phyloP scores from a whole-genome alignment of 2,113 vertebrate species.

The Phocoena phocoena region DNA sequence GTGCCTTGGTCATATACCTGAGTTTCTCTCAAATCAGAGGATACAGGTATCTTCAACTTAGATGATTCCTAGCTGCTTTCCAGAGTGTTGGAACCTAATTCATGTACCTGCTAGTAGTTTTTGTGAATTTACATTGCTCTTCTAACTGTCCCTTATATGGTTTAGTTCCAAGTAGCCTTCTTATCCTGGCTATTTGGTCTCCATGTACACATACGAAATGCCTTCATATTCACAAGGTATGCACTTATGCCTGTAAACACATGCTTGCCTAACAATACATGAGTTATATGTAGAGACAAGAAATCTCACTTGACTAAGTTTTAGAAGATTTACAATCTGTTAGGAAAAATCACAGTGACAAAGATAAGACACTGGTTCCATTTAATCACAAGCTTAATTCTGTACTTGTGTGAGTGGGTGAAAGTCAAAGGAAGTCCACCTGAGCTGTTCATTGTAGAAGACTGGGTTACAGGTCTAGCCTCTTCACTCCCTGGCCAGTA shows the following conservation, averaged over 20 bases:
- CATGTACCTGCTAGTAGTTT: fast-evolving
- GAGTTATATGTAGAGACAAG: not conserved
- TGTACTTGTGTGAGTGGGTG: not conserved
- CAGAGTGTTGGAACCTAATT: not conserved
- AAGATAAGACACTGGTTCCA: not conserved
- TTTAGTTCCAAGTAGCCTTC: not conserved
- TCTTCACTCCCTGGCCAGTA: not conserved
- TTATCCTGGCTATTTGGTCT: not conserved
- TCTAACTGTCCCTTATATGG: not conserved
- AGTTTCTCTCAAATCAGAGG: not conserved
- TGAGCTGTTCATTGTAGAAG: not conserved
- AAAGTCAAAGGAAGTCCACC: not conserved
- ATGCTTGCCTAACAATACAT: fast-evolving
- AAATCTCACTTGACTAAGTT: not conserved
- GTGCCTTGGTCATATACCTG: fast-evolving
- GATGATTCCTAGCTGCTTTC: not conserved
- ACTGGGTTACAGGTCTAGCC: fast-evolving
- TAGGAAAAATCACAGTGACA: not conserved
- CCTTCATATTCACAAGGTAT: too few species aligned
- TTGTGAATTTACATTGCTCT: not conserved
- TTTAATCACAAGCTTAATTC: not conserved
- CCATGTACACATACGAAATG: fast-evolving
- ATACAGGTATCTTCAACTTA: not conserved
- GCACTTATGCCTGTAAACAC: fast-evolving
- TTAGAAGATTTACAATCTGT: not conserved